Evolutionary conservation across 2,797 vertebrate genomes (phyloP).

Genomic region (Tamandua tetradactyla): DNA sequence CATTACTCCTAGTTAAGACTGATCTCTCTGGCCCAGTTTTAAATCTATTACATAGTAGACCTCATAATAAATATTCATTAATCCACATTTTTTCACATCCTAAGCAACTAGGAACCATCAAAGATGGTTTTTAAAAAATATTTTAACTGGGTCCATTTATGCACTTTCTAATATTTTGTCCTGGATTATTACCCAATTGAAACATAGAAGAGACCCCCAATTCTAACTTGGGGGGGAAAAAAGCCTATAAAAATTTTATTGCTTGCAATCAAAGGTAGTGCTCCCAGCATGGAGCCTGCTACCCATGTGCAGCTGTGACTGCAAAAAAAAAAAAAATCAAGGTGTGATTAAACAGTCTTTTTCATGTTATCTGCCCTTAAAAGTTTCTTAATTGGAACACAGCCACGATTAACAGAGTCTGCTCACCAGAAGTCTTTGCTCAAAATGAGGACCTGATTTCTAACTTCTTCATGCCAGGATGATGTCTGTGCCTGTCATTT

Average conservation of each 20-base stretch:
- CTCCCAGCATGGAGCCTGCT: conserved; percentile 45
- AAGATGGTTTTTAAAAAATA: conserved; percentile 49
- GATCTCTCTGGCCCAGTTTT: conserved; percentile 18
- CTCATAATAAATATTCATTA: conserved; percentile 66
- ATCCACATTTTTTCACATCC: conserved; percentile 62
- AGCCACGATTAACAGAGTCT: conserved; percentile 50
- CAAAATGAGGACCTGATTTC: conserved; percentile 23
- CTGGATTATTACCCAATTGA: conserved; percentile 56
- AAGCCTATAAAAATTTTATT: conserved; percentile 65
- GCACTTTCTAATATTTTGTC: conserved; percentile 53
- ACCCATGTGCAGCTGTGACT: conserved; percentile 48
- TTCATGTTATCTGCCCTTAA: conserved; percentile 65
- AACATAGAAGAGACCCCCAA: conserved; percentile 54
- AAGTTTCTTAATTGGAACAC: conserved; percentile 58
- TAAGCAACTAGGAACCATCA: conserved; percentile 37
- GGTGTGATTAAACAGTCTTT: conserved; percentile 73
- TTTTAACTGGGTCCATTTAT: conserved; percentile 54
- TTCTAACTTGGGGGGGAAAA: conserved; percentile 63
- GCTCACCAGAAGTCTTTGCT: conserved; percentile 28
- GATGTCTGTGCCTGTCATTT: not conserved
- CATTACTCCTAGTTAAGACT: conserved; percentile 50
- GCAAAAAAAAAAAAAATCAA: conserved; percentile 61
- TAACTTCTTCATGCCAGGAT: not conserved
- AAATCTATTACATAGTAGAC: conserved; percentile 49
- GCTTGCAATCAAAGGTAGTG: conserved; percentile 68